Conservation (phyloP, 2,888 invertebrate genomes). For the Therioaphis trifolii region DNA sequence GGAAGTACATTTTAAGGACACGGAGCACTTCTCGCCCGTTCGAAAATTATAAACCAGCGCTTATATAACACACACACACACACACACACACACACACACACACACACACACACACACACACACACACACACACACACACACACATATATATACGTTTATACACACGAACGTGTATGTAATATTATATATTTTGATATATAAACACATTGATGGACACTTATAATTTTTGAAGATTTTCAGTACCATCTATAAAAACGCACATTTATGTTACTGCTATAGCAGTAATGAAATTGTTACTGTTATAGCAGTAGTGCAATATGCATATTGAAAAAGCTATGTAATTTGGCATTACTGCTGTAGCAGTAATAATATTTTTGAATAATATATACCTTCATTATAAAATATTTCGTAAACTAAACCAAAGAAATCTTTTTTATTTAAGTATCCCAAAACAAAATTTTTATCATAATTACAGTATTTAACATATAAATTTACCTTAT, state of each 20-base stretch:
- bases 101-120: background rate
- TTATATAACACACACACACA: no score
- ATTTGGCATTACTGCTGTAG: constrained; percentile 20
- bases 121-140: background rate
- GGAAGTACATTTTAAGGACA: no score
- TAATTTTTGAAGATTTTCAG: background rate
- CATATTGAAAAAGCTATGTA: constrained; percentile 6
- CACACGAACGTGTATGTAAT: no score
- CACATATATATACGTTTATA: constrained; percentile 7
- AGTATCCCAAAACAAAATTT: no score
- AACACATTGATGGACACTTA: background rate
- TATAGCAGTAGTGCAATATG: constrained; percentile 26
- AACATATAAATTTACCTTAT: no score
- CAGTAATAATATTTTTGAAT: constrained; percentile 6
- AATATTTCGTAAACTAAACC: background rate
- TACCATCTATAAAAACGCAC: background rate
- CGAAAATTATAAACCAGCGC: no score
- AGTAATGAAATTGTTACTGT: background rate
- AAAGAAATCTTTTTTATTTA: background rate
- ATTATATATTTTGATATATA: no score
- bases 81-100: no score
- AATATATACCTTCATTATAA: constrained; percentile 2
- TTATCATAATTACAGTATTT: no score
- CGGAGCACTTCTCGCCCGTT: no score
- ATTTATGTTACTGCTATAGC: background rate